Conservation (phyloP, 2,888 invertebrate species). For the Mongoloraphidia duomilia region DNA sequence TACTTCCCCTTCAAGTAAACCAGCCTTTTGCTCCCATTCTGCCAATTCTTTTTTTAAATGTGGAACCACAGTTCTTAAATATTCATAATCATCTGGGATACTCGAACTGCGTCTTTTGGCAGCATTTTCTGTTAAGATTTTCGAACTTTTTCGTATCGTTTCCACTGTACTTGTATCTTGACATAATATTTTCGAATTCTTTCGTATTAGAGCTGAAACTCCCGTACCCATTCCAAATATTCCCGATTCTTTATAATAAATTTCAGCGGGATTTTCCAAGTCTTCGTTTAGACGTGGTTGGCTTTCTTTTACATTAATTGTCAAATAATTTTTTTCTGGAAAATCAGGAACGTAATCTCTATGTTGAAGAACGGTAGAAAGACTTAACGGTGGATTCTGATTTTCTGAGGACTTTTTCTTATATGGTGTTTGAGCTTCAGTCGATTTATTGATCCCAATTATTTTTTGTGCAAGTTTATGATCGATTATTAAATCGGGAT, state of each 20-base stretch:
- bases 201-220: constrained; percentile 18
- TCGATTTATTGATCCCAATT: too few relatives aligned
- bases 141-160: constrained; percentile 22
- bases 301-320: too few relatives aligned
- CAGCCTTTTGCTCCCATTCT: constrained; percentile 34
- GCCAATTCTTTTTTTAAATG: constrained; percentile 32
- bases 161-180: constrained; percentile 11
- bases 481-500: too few relatives aligned
- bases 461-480: too few relatives aligned
- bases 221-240: constrained; percentile 29
- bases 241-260: constrained; percentile 28
- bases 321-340: not conserved
- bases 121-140: constrained; percentile 17
- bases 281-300: too few relatives aligned
- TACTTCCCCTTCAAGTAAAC: constrained; percentile 38
- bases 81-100: constrained; percentile 24
- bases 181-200: constrained; percentile 17
- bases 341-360: constrained; percentile 2
- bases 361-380: constrained; percentile 1
- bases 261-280: constrained; percentile 22
- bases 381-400: not conserved
- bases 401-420: too few relatives aligned
- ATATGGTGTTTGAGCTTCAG: too few relatives aligned
- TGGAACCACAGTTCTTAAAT: constrained; percentile 29
- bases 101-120: constrained; percentile 18